phyloP scores from a whole-genome alignment of 2,113 vertebrate genomes.

The Phalacrocorax brasilianus region DNA sequence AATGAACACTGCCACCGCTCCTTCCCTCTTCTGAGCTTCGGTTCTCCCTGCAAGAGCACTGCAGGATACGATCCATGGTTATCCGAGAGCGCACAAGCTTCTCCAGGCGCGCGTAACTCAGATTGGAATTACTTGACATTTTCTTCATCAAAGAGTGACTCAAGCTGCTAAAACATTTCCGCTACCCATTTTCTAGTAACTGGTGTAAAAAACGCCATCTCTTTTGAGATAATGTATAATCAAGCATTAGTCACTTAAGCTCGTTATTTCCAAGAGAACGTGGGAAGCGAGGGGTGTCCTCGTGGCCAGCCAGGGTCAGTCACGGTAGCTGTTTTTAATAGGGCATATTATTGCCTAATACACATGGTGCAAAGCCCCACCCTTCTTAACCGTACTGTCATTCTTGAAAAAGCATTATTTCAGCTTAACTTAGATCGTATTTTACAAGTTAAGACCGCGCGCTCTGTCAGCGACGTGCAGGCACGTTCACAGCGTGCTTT shows the following conservation, averaged over 20 bases:
- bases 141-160: background rate
- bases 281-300: background rate
- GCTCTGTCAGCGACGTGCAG: background rate
- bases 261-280: background rate
- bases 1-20: rapidly evolving
- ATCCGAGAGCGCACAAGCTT: background rate
- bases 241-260: background rate
- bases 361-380: rapidly evolving
- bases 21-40: background rate
- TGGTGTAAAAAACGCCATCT: background rate
- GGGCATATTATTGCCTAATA: no score
- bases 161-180: background rate
- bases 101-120: background rate
- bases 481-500: background rate
- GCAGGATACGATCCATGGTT: rapidly evolving
- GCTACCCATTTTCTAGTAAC: background rate
- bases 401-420: background rate
- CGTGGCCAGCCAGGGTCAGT: background rate
- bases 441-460: background rate
- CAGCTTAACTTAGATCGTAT: background rate
- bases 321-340: background rate
- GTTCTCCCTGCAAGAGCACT: background rate
- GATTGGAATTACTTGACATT: background rate
- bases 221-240: background rate
- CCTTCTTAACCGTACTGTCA: background rate